Evolutionary conservation across 1,140 invertebrate genomes (phyloP).

Genomic region (Diabrotica undecimpunctata): DNA sequence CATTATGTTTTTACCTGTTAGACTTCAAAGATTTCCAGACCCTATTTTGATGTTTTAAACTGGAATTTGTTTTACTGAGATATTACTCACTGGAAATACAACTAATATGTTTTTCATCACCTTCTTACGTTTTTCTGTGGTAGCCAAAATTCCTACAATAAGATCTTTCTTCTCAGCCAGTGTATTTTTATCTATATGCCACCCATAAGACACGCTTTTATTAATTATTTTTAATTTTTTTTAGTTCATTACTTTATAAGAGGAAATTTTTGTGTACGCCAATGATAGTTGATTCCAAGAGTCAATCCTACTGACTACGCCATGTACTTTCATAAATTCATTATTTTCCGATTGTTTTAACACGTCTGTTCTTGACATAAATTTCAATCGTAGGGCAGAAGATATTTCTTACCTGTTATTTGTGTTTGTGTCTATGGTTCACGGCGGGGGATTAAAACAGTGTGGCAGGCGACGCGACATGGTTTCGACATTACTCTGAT

Average conservation of each 20-base stretch:
- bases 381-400: not conserved
- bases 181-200: too few species aligned
- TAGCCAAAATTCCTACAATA: too few species aligned
- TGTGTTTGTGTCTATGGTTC: slow-evolving; percentile 21
- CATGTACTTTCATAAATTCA: slow-evolving; percentile 2
- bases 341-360: not conserved
- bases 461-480: slow-evolving; percentile 34
- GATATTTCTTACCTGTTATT: slow-evolving; percentile 3
- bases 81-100: too few species aligned
- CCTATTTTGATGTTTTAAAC: too few species aligned
- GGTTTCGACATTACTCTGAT: slow-evolving; percentile 45
- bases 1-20: too few species aligned
- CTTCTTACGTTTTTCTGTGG: too few species aligned
- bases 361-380: not conserved
- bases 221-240: too few species aligned
- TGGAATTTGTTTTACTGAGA: too few species aligned
- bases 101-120: too few species aligned
- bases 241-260: not conserved
- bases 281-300: not conserved
- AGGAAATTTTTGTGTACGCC: not conserved
- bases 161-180: too few species aligned
- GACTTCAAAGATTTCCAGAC: too few species aligned
- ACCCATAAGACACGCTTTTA: too few species aligned
- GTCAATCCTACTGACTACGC: slow-evolving; percentile 3
- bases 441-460: slow-evolving; percentile 38